phyloP scores from a whole-genome alignment of 2,113 vertebrate genomes.

The Spizaetus ornatus region DNA sequence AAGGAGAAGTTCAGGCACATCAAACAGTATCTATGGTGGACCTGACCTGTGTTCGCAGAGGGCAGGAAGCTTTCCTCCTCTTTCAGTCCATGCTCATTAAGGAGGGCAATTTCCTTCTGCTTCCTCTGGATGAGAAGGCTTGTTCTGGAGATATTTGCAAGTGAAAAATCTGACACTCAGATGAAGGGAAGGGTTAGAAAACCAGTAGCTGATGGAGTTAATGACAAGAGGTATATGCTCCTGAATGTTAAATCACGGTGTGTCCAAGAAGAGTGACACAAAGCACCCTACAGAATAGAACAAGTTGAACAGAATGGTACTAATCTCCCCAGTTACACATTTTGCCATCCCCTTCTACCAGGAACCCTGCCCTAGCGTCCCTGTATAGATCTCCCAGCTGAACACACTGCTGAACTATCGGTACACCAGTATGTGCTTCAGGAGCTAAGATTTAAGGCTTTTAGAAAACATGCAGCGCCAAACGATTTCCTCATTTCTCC shows the following conservation, averaged over 20 bases:
- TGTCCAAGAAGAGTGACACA: not conserved
- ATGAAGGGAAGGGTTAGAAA: slow-evolving; percentile 37
- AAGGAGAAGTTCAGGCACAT: slow-evolving; percentile 15
- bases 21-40: not conserved
- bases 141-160: not conserved
- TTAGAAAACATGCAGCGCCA: not conserved
- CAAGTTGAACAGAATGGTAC: not conserved
- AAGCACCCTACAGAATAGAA: not conserved
- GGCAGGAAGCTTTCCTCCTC: not conserved
- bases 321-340: not conserved
- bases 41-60: not conserved
- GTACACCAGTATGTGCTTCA: not conserved
- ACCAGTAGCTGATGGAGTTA: slow-evolving; percentile 39
- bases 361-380: not conserved
- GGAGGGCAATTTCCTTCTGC: slow-evolving; percentile 22
- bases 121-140: slow-evolving; percentile 6
- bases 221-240: not conserved
- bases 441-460: not conserved
- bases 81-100: not conserved
- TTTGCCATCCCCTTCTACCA: not conserved
- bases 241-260: not conserved
- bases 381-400: not conserved
- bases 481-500: not conserved
- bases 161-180: slow-evolving; percentile 36
- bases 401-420: not conserved